These are phyloP conservation scores for Macrotrachela quadricornifera DNA, from an alignment of 1,140 invertebrate species.

Conservation along the genomic window DNA sequence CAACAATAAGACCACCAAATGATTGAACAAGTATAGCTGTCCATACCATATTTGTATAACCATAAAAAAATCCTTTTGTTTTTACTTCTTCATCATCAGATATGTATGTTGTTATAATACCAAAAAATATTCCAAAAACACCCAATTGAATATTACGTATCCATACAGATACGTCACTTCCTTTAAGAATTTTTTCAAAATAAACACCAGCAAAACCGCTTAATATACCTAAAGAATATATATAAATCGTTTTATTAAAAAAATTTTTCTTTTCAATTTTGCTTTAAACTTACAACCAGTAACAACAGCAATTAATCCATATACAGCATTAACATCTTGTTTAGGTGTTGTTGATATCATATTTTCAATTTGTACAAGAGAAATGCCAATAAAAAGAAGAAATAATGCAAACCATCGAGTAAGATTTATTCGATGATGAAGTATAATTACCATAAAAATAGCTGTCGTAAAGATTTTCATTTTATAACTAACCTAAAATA, in stretches of 20 bases:
- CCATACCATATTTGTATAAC: constrained; percentile 31
- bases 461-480: constrained; percentile 93
- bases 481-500: constrained; percentile 73
- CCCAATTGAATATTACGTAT: constrained; percentile 41
- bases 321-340: too few species aligned
- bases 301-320: too few species aligned
- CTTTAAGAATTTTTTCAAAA: constrained; percentile 89
- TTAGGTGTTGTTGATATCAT: too few species aligned
- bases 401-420: constrained; percentile 71
- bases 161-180: constrained; percentile 75
- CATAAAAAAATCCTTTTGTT: constrained; percentile 36
- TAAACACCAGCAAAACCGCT: constrained; percentile 97
- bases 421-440: constrained; percentile 48
- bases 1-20: constrained; percentile 30
- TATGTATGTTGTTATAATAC: constrained; percentile 17
- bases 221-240: constrained; percentile 65
- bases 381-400: constrained; percentile 62
- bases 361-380: constrained; percentile 37
- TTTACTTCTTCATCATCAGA: constrained; percentile 30
- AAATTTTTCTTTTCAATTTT: too few species aligned
- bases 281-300: too few species aligned
- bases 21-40: constrained; percentile 31
- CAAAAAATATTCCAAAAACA: constrained; percentile 9
- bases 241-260: too few species aligned
- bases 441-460: constrained; percentile 74